These are phyloP conservation scores for Drosophila multiciliata DNA, from an alignment of 2,888 invertebrate species.

Conservation along the genomic window DNA sequence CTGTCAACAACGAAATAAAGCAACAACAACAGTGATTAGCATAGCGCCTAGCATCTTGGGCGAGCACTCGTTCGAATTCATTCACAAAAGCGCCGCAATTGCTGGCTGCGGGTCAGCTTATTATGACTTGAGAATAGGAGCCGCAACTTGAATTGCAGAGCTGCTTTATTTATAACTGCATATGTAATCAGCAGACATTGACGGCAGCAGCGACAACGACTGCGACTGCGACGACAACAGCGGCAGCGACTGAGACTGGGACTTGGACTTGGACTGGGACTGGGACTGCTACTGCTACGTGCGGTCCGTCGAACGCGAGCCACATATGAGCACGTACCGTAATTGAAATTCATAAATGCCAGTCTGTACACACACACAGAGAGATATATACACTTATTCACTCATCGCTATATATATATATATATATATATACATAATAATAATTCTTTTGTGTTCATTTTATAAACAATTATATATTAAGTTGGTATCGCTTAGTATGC, in stretches of 20 bases:
- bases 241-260: constrained; percentile 18
- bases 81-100: constrained; percentile 53
- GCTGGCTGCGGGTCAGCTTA: constrained; percentile 47
- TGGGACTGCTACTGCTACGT: constrained; percentile 51
- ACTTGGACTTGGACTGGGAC: constrained; percentile 19
- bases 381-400: constrained; percentile 34
- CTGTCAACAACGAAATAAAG: constrained; percentile 2
- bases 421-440: constrained; percentile 39
- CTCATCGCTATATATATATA: constrained; percentile 37
- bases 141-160: constrained; percentile 49
- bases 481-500: constrained; percentile 62
- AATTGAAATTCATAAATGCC: constrained; percentile 78
- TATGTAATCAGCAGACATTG: constrained; percentile 57
- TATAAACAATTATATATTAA: constrained; percentile 69
- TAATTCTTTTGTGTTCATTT: constrained; percentile 70
- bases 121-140: constrained; percentile 39
- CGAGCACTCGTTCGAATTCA: constrained; percentile 42
- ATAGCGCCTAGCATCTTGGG: constrained; percentile 7
- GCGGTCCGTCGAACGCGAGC: constrained; percentile 61
- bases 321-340: constrained; percentile 70
- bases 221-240: constrained; percentile 1
- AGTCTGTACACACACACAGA: constrained; percentile 38
- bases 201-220: constrained; percentile 15
- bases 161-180: constrained; percentile 61
- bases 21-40: not conserved